These are phyloP conservation scores for Mythimna impura DNA, from an alignment of 2,888 invertebrate genomes.

Conservation along the genomic window DNA sequence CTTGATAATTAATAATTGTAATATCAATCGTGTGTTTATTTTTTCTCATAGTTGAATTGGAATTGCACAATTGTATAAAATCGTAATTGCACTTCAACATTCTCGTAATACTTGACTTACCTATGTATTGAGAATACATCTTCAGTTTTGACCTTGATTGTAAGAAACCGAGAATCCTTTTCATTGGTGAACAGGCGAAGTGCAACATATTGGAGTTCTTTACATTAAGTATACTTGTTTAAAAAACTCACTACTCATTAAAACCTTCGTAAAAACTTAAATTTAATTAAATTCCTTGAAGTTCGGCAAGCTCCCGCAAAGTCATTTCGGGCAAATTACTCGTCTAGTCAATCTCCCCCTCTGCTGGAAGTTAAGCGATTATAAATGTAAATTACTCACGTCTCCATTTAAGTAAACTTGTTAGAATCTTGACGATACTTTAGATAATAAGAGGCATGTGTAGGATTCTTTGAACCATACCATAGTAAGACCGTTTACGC, in stretches of 20 bases:
- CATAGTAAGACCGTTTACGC: conserved; percentile 13
- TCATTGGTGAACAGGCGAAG: conserved; percentile 48
- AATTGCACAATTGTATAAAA: conserved; percentile 64
- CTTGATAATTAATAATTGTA: conserved; percentile 70
- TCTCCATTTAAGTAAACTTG: conserved; percentile 44
- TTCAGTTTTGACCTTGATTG: conserved; percentile 70
- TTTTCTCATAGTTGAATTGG: conserved; percentile 65
- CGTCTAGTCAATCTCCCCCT: conserved; percentile 16
- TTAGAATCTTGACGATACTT: conserved; percentile 36
- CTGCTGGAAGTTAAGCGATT: conserved; percentile 32
- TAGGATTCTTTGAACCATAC: conserved; percentile 35
- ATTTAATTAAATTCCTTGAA: conserved; percentile 43
- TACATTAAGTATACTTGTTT: conserved; percentile 15
- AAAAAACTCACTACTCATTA: conserved; percentile 15
- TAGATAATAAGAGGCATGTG: conserved; percentile 35
- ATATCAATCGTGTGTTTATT: conserved; percentile 69
- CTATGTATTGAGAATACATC: conserved; percentile 62
- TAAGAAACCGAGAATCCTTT: conserved; percentile 47
- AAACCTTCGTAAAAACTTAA: conserved; percentile 25
- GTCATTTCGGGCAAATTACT: conserved; percentile 42
- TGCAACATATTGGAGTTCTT: conserved; percentile 31
- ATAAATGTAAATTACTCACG: conserved; percentile 46
- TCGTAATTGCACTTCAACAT: conserved; percentile 65
- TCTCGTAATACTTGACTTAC: conserved; percentile 55
- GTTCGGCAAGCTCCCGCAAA: conserved; percentile 37